Evolutionary conservation across 2,888 invertebrate genomes (phyloP).

Genomic region (Chaetogeoica ovagalla): DNA sequence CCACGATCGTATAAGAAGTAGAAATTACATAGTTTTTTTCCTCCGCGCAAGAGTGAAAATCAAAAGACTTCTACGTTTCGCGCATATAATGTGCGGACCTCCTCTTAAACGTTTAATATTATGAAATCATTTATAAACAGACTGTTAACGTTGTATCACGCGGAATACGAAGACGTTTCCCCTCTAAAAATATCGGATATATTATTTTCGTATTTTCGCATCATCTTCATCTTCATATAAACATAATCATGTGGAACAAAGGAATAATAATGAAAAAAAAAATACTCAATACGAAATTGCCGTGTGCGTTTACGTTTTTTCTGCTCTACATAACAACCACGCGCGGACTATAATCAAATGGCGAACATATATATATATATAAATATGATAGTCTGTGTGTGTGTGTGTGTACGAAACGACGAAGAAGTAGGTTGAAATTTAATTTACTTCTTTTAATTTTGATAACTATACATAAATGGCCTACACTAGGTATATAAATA

Average conservation of each 20-base stretch:
- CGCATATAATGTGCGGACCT: no score
- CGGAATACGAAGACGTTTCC: no score
- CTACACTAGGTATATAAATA: not conserved
- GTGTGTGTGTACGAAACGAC: not conserved
- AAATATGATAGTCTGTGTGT: no score
- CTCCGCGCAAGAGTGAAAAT: no score
- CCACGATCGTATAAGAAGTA: no score
- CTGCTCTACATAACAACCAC: conserved; percentile 39
- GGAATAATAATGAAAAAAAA: not conserved
- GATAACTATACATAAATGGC: conserved; percentile 12
- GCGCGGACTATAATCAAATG: not conserved
- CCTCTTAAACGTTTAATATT: no score
- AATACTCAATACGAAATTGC: conserved; percentile 3
- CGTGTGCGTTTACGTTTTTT: conserved; percentile 37
- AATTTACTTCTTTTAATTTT: conserved; percentile 8
- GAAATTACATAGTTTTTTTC: no score
- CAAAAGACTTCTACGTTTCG: no score
- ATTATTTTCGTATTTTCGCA: not conserved
- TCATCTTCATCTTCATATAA: not conserved
- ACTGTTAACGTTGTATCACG: no score
- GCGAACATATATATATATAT: no score
- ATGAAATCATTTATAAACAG: no score
- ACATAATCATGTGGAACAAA: not conserved
- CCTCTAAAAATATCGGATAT: not conserved
- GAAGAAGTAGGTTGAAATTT: conserved; percentile 35